Conservation (phyloP, 2,888 invertebrate genomes). For the Synanthedon tipuliformis region DNA sequence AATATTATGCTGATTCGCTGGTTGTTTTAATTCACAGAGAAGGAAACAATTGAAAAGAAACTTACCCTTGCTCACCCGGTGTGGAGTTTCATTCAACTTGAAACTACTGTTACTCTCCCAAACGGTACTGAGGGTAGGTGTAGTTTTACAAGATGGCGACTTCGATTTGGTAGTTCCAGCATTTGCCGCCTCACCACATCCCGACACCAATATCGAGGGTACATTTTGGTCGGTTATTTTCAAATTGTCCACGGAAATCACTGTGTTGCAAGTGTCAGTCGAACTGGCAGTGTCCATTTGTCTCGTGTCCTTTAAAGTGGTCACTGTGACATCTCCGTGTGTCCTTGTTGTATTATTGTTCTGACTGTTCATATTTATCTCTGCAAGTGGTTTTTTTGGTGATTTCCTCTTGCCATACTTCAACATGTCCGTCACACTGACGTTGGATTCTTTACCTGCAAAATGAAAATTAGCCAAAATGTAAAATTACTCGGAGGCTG, state of each 20-base stretch:
- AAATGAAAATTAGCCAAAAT: not conserved
- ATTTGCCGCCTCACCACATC: slow-evolving; percentile 12
- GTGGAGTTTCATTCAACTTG: slow-evolving; percentile 41
- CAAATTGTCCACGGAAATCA: slow-evolving; percentile 32
- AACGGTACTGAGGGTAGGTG: slow-evolving; percentile 49
- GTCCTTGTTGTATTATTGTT: slow-evolving; percentile 14
- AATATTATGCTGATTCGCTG: too few relatives aligned
- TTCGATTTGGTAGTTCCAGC: slow-evolving; percentile 26
- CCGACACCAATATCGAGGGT: slow-evolving; percentile 16
- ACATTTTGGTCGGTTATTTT: slow-evolving; percentile 12
- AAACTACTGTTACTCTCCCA: slow-evolving; percentile 46
- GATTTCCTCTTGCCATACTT: slow-evolving; percentile 28
- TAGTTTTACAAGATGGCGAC: slow-evolving; percentile 48
- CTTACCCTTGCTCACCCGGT: slow-evolving; percentile 35
- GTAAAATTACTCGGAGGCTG: too few relatives aligned
- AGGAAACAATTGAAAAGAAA: slow-evolving; percentile 2
- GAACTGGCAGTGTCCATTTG: slow-evolving; percentile 40
- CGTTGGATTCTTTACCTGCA: slow-evolving; percentile 48
- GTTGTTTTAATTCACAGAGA: too few relatives aligned
- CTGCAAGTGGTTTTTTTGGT: slow-evolving; percentile 38
- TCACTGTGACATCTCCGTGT: slow-evolving; percentile 24
- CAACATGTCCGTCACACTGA: slow-evolving; percentile 46
- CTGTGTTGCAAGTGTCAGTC: slow-evolving; percentile 39
- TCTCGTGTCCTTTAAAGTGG: slow-evolving; percentile 34
- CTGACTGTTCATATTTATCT: slow-evolving; percentile 36